Evolutionary conservation across 2,113 vertebrate species (phyloP).

Genomic region (Serinus canaria): DNA sequence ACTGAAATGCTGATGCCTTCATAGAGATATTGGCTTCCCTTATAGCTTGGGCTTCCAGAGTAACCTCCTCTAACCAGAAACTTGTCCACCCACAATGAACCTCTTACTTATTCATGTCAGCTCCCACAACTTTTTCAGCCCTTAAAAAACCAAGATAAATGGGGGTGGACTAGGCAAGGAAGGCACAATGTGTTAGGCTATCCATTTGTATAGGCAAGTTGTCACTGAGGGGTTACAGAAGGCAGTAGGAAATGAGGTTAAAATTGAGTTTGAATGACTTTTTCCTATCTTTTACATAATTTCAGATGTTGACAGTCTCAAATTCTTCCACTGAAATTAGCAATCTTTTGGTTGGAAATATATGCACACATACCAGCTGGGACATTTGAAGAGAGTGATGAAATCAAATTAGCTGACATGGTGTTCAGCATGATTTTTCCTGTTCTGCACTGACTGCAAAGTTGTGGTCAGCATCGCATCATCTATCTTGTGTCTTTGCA

Average conservation of each 20-base stretch:
- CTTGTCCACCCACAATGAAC: neutral
- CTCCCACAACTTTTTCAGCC: neutral
- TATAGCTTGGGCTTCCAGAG: neutral
- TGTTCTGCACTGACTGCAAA: slow-evolving; percentile 47
- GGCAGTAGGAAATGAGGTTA: neutral
- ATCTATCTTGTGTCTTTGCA: slow-evolving; percentile 34
- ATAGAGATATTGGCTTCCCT: neutral
- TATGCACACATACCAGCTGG: neutral
- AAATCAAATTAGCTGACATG: slow-evolving; percentile 51
- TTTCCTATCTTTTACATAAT: neutral
- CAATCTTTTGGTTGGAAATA: neutral
- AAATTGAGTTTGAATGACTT: neutral
- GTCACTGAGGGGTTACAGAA: neutral
- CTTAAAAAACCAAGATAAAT: neutral
- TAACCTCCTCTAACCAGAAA: neutral
- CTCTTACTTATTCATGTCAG: neutral
- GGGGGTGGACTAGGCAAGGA: neutral
- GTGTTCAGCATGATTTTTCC: slow-evolving; percentile 54
- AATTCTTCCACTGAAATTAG: neutral
- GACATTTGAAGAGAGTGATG: neutral
- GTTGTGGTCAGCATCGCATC: slow-evolving; percentile 36
- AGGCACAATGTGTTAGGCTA: neutral
- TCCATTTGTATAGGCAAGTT: neutral
- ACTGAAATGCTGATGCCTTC: neutral
- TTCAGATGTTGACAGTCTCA: neutral